Evolutionary conservation across 2,888 invertebrate genomes (phyloP).

Genomic region (Mythimna impura): DNA sequence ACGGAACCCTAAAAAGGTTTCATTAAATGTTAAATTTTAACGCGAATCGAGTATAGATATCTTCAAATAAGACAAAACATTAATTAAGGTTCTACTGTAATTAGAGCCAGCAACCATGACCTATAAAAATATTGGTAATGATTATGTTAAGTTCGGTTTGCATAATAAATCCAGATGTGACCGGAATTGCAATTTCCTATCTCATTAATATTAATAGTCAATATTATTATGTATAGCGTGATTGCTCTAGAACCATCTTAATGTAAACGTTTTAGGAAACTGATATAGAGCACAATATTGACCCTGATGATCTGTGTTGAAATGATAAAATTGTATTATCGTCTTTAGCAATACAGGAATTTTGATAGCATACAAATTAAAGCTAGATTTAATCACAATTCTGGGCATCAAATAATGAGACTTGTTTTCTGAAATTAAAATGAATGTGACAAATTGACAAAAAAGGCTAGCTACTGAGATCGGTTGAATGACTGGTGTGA

Average conservation of each 20-base stretch:
- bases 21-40: too few relatives aligned
- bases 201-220: constrained; percentile 41
- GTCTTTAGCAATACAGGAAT: background rate
- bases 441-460: background rate
- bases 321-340: background rate
- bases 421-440: background rate
- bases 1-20: too few relatives aligned
- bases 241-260: constrained; percentile 19
- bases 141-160: background rate
- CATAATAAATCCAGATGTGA: constrained; percentile 1
- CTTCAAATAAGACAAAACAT: too few relatives aligned
- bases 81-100: too few relatives aligned
- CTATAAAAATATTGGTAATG: too few relatives aligned
- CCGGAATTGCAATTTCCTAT: constrained; percentile 37
- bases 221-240: constrained; percentile 4
- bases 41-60: too few relatives aligned
- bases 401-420: background rate
- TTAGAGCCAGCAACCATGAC: too few relatives aligned
- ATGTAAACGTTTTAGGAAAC: background rate
- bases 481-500: background rate
- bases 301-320: background rate
- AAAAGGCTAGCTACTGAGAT: background rate
- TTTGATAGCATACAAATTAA: background rate
- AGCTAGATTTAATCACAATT: background rate
- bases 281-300: background rate